Percentiles rank a stretch among this genome's conserved stretches.
Evolutionary conservation across 1,140 invertebrate genomes (phyloP).

Genomic region (Saccostrea echinata): DNA sequence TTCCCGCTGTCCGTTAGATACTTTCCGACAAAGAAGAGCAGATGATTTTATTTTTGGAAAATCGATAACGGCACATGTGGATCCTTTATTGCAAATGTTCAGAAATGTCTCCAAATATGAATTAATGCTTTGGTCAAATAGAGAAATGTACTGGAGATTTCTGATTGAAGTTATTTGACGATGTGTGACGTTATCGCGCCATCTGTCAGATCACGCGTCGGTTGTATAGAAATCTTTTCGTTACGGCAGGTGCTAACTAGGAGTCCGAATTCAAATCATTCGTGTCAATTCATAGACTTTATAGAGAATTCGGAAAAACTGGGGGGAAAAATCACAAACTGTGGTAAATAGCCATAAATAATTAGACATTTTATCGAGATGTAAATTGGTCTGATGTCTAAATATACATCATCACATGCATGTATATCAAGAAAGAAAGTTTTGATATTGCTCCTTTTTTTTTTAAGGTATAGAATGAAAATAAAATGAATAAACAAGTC

Average conservation of each 20-base stretch:
- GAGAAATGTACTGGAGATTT: neutral
- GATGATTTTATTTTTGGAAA: constrained; percentile 34
- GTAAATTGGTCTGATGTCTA: too few relatives aligned
- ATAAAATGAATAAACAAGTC: too few relatives aligned
- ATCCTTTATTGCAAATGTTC: constrained; percentile 2
- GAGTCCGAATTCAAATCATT: neutral
- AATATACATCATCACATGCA: too few relatives aligned
- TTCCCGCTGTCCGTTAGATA: constrained; percentile 8
- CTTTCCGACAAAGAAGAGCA: neutral
- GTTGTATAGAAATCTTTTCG: neutral
- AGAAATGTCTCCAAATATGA: constrained; percentile 7
- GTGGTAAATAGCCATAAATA: too few relatives aligned
- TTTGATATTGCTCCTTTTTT: too few relatives aligned
- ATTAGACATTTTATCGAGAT: too few relatives aligned
- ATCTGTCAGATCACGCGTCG: constrained; percentile 14
- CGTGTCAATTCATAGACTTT: too few relatives aligned
- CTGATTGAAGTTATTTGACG: constrained; percentile 22
- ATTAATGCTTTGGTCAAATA: constrained; percentile 13
- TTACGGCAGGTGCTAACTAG: neutral
- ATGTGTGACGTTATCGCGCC: constrained; percentile 27
- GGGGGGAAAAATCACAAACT: too few relatives aligned
- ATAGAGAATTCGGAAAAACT: too few relatives aligned
- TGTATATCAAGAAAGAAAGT: too few relatives aligned
- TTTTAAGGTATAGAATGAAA: too few relatives aligned
- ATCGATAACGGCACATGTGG: constrained; percentile 35